These are phyloP conservation scores for Ochotona curzoniae DNA, from an alignment of 2,113 vertebrate genomes.

Conservation along the genomic window DNA sequence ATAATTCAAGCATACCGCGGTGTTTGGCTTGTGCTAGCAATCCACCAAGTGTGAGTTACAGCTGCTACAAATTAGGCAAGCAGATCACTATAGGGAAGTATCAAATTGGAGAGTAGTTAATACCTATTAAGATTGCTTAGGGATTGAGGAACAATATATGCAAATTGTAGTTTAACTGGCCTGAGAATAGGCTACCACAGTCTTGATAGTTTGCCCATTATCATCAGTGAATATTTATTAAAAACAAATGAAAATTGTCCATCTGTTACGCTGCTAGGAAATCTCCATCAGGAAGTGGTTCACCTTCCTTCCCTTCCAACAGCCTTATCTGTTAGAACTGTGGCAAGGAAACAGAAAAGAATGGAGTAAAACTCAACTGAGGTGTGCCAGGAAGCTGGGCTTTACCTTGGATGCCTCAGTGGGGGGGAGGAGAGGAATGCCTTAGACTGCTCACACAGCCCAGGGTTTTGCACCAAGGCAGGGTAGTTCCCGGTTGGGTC, in stretches of 20 bases:
- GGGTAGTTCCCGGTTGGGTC: background rate
- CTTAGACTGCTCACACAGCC: background rate
- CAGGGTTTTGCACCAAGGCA: background rate
- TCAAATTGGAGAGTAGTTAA: conserved; percentile 6
- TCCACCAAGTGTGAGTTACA: background rate
- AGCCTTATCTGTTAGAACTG: background rate
- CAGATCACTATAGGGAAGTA: conserved; percentile 21
- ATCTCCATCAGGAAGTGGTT: background rate
- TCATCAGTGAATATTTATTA: conserved; percentile 56
- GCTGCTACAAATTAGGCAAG: conserved; percentile 29
- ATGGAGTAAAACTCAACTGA: no score
- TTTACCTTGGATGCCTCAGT: background rate
- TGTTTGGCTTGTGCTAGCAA: background rate
- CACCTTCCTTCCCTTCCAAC: conserved; percentile 7
- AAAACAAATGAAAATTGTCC: conserved; percentile 53
- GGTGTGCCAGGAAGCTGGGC: background rate
- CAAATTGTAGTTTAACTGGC: conserved; percentile 22
- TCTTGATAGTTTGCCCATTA: background rate
- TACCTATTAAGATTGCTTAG: background rate
- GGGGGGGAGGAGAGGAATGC: background rate
- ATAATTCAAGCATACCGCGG: background rate
- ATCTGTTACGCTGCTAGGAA: conserved; percentile 8
- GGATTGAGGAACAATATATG: conserved; percentile 33
- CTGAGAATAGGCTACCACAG: conserved; percentile 15
- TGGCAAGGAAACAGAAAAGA: background rate